Evolutionary conservation across 1,140 invertebrate species (phyloP), one percentile per base, ranked within the genome.

Genomic region (Anthonomus grandis): DNA sequence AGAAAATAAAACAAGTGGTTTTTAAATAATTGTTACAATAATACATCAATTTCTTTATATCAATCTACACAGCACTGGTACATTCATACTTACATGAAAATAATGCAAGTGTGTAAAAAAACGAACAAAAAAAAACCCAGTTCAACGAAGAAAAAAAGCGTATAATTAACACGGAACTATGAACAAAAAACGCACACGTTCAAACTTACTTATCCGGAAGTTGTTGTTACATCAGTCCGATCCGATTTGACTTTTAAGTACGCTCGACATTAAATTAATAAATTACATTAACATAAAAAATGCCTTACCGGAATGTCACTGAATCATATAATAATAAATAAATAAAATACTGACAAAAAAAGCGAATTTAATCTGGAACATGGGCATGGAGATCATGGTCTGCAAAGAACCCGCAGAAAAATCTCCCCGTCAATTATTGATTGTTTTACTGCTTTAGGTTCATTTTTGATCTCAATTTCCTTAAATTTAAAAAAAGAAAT

Each of bases 11-110:
- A 41, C 47, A 49, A 38, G 13, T 19, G 18, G 47, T 23, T 54
- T 64, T 60, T 57, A 64, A 66, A 62, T 64, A 64, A 57, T 62
- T 60, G 56, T 60, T 56, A 62, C 63, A 66, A 66, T 66, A 66
- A 64, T 64, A 67, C 65, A 65, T 67, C 65, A 63, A 65, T 63
- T 64, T 64, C 53, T 67, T 67, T 65, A 67, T 63, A 65, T 67
- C 65, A 65, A 67, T 65, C 65, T 67, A 67, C 65, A 67, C 63
- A 65, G 65, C 65, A 53, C n/a, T 63, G 62, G 58, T 64, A 67
- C 65, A 67, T 65, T 42, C 65, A 67, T 64, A 63, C 65, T 51
- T 60, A 64, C 54, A 62, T 60, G 57, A 57, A 59, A 55, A 57
- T 59, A 63, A 64, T 60, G 53, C 54, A 54, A 60, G 36, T n/a